Conservation (phyloP, 1,140 invertebrate genomes). For the Drosophila punjabiensis region DNA sequence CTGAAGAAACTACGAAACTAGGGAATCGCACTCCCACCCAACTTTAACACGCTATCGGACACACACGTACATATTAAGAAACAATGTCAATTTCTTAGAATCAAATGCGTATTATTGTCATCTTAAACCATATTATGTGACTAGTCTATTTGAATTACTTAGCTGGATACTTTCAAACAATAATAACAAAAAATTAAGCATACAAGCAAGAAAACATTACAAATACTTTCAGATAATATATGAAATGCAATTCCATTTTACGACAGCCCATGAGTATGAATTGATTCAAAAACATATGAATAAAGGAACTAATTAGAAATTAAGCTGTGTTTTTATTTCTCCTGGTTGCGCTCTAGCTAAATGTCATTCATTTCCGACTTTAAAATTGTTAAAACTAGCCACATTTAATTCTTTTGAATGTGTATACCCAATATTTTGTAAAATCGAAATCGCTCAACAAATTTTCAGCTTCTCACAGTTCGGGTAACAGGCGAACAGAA, state of each 20-base stretch:
- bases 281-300: conserved; percentile 73
- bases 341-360: not conserved
- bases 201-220: conserved; percentile 25
- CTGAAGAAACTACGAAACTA: conserved; percentile 15
- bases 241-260: conserved; percentile 76
- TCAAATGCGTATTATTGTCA: conserved; percentile 75
- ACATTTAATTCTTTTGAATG: too few species aligned
- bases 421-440: too few species aligned
- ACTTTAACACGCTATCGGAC: conserved; percentile 27
- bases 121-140: conserved; percentile 83
- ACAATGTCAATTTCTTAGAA: conserved; percentile 80
- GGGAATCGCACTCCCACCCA: conserved; percentile 3
- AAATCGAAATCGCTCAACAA: too few species aligned
- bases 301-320: conserved; percentile 77
- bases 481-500: too few species aligned
- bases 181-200: conserved; percentile 23
- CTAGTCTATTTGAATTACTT: conserved; percentile 77
- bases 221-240: conserved; percentile 50
- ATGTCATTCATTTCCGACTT: too few species aligned
- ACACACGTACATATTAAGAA: conserved; percentile 45
- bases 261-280: conserved; percentile 70
- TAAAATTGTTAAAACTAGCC: too few species aligned
- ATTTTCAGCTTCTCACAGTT: too few species aligned
- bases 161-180: conserved; percentile 66
- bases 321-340: conserved; percentile 10